Evolutionary conservation across 2,888 invertebrate genomes (phyloP).

Genomic region (Blastobasis lacticolella): DNA sequence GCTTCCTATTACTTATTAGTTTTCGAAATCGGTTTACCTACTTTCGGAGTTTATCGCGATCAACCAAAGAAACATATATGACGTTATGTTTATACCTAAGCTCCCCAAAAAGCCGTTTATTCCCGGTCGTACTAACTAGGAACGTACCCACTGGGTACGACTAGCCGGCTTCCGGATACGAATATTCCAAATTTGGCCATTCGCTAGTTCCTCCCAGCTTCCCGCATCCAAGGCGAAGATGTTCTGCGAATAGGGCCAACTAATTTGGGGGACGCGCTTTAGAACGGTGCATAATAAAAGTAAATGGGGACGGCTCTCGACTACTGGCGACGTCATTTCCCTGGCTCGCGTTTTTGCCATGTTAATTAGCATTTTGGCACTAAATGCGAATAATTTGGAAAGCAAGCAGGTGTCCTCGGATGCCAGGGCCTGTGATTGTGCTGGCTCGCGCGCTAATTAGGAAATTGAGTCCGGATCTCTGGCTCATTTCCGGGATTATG

Average conservation of each 20-base stretch:
- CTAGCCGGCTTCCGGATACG: too few species aligned
- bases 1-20: too few species aligned
- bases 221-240: constrained; percentile 27
- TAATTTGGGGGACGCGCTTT: constrained; percentile 68
- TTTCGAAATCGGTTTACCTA: too few species aligned
- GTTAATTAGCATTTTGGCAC: constrained; percentile 72
- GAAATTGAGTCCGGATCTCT: too few species aligned
- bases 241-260: constrained; percentile 62
- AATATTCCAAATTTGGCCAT: too few species aligned
- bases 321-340: constrained; percentile 65
- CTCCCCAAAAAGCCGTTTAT: too few species aligned
- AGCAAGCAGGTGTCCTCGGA: constrained; percentile 17
- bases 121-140: too few species aligned
- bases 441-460: not conserved
- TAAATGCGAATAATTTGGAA: constrained; percentile 58
- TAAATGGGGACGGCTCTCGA: constrained; percentile 62
- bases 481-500: not conserved
- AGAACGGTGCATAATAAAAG: constrained; percentile 70
- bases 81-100: too few species aligned
- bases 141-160: too few species aligned
- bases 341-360: constrained; percentile 50
- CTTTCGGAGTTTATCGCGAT: too few species aligned
- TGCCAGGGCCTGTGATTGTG: constrained; percentile 19
- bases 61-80: too few species aligned
- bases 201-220: too few species aligned